Base-by-base conservation (phyloP, 1,140 invertebrate genomes). In the Anthonomus grandis region DNA sequence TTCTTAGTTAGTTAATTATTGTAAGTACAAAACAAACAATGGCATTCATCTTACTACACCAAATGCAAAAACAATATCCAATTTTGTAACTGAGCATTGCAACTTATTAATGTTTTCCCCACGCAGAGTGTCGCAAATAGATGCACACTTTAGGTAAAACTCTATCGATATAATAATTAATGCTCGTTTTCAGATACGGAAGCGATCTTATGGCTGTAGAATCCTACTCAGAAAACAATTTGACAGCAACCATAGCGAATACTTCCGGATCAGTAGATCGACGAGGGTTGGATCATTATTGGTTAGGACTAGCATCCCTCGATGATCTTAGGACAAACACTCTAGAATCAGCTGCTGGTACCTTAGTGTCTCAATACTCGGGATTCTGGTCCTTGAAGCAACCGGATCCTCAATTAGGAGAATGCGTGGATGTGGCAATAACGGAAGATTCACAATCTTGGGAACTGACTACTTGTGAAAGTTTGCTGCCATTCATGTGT, bases 291-390 rank as follows among this genome's bases (percentile, higher is more conserved):
- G 82, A 82, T 65, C 83, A 85, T 66, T 94, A 92, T 73, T 95
- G 91, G 91, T 76, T 93, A 36, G 93, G 93, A 48, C 78, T 94
- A 50, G 87, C 90, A 10, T 90, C 92, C 8, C 82, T 95, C 21
- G 92, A 96, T 76, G 91, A 95, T 75, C 79, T 96, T 25, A 81
- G 90, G 65, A 96, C 93, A 18, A 95, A 95, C 72, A 95, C 92
- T 4, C 76, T 96, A 36, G 91, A 95, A 76, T 95, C 94, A 8
- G 91, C 93, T 6, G 90, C 91, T 47, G 93, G 93, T 31, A 84
- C 88, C 52, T 78, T 94, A 57, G 89, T 95, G 41, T 95, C 91
- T 1, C 92, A 96, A 74, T 97, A 96, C 73, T 88, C 91, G 56
- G 91, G 91, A 66, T 93, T 92, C 72, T 94, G 90, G 91, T 89